Evolutionary conservation across 2,797 vertebrate genomes (phyloP), one percentile per base, ranked within the genome.

Genomic region (Pangasius mekongensis): DNA sequence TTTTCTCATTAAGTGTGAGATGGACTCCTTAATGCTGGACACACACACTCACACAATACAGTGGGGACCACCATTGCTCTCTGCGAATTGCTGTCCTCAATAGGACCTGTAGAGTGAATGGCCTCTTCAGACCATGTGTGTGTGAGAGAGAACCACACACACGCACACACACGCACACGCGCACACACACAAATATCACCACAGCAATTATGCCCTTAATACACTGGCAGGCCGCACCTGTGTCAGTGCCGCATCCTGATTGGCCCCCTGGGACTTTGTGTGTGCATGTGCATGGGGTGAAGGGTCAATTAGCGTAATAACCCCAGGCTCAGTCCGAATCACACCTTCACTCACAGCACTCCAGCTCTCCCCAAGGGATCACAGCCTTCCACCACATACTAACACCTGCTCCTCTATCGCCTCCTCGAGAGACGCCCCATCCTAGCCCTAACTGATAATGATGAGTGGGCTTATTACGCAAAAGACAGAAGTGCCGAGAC

Each of bases 251-350:
- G 91, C 91, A 85, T 91, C 94, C 94, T 97, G 96, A 97, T 97
- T 97, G 96, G 95, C 94, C 96, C 94, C 95, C 30, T 5, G 95
- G 95, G 96, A 95, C 74, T 91, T 85, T 92, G 94, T 94, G 95
- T 93, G 95, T 93, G 92, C 14, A 95, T 93, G 92, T 60, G 88
- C 94, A 94, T 91, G 95, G 97, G 97, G 96, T 97, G 96, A 97
- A 97, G 97, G 97, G 97, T 97, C 97, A 97, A 97, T 98, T 97
- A 97, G 96, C 94, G 96, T 97, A 97, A 97, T 97, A 96, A 97
- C 97, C 96, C 94, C 93, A 88, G 95, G 95, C 97, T 94, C 94
- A 93, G 96, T 96, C 97, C 97, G 94, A 95, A 96, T 96, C 89
- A 89, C 90, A 0, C 81, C 91, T 93, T 90, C 93, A 78, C 87